A percentile compares a stretch with the other conserved stretches of the same genome.
Conservation (phyloP, 2,797 vertebrate genomes). For the Megaceryle alcyon region DNA sequence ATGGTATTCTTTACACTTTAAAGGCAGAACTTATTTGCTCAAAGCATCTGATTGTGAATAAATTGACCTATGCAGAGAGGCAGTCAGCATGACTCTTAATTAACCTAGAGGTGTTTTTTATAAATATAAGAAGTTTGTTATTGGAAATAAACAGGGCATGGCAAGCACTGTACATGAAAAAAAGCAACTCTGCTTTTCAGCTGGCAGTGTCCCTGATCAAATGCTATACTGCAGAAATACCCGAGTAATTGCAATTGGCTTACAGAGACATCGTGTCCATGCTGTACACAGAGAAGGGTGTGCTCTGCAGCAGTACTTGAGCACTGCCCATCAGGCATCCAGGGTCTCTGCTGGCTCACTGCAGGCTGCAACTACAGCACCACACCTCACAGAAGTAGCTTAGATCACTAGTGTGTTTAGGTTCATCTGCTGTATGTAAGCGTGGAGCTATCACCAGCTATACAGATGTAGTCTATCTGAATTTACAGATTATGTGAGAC, state of each 20-base stretch:
- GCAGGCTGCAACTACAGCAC: background rate
- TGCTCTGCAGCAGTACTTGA: background rate
- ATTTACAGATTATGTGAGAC: background rate
- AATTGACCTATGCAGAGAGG: background rate
- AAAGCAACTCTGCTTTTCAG: fast-evolving
- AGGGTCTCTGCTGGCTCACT: background rate
- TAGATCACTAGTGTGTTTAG: fast-evolving
- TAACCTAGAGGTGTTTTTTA: background rate
- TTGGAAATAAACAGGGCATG: background rate
- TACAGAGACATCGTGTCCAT: background rate
- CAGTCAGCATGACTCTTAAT: background rate
- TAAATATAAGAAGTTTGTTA: background rate
- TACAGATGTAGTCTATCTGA: background rate
- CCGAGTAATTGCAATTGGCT: background rate
- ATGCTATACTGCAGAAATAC: background rate
- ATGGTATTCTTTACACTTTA: background rate
- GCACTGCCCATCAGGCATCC: background rate
- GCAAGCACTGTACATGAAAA: background rate
- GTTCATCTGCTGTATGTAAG: background rate
- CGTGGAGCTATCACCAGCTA: background rate
- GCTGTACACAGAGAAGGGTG: background rate
- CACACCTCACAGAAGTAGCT: fast-evolving
- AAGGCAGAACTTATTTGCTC: background rate
- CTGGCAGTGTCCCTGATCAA: background rate
- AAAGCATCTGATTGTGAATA: background rate